Percentiles rank a stretch among this genome's conserved stretches.
Evolutionary conservation across 2,888 invertebrate genomes (phyloP).

Genomic region (Eristalis arbustorum): DNA sequence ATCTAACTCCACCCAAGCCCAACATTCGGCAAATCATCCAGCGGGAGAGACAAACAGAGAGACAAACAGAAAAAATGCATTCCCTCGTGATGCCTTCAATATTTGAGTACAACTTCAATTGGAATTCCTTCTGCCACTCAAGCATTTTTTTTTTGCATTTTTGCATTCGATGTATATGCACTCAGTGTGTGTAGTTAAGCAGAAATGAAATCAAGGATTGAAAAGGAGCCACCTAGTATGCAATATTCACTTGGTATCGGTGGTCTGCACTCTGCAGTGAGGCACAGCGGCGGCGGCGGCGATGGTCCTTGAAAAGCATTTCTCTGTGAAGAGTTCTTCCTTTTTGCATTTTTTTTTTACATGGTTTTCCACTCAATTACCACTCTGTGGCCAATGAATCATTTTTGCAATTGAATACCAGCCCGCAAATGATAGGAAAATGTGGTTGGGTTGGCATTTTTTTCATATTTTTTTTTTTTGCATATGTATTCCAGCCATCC

Average conservation of each 20-base stretch:
- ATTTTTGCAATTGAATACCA: conserved; percentile 31
- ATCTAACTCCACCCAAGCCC: not conserved
- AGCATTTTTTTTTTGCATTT: not conserved
- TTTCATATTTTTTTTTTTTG: not conserved
- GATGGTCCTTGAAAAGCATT: not conserved
- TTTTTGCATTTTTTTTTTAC: conserved; percentile 8
- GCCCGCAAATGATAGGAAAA: conserved; percentile 28
- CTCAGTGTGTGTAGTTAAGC: not conserved
- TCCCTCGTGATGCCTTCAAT: not conserved
- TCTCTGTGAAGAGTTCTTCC: not conserved
- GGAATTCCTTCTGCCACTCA: not conserved
- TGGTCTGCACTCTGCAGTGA: not conserved
- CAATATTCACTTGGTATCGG: not conserved
- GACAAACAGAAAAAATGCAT: not conserved
- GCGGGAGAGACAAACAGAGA: not conserved
- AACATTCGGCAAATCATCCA: not conserved
- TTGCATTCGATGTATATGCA: not conserved
- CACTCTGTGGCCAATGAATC: conserved; percentile 44
- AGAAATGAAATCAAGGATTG: not conserved
- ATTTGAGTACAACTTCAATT: not conserved
- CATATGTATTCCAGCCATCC: not conserved
- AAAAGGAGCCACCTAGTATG: not conserved
- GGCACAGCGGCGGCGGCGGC: not conserved
- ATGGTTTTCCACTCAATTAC: conserved; percentile 37
- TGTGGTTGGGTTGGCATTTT: conserved; percentile 14